Evolutionary conservation across 2,888 invertebrate species (phyloP).

Genomic region (Phragmatobia fuliginosa): DNA sequence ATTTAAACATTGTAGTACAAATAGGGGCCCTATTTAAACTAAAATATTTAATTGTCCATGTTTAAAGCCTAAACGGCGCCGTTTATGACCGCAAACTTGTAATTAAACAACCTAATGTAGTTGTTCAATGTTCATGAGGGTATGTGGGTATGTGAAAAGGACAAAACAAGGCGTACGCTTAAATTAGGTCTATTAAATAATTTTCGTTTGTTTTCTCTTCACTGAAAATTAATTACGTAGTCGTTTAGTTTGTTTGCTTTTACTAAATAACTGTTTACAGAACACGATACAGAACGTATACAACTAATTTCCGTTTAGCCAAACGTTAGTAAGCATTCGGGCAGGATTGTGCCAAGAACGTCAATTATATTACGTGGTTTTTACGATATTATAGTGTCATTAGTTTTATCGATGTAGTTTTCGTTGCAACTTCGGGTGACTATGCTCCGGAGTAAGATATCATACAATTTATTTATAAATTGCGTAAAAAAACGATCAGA

Average conservation of each 20-base stretch:
- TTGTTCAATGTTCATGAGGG: neutral
- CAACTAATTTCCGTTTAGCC: neutral
- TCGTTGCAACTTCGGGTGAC: neutral
- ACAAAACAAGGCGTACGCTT: neutral
- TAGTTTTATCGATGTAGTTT: neutral
- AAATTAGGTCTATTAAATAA: neutral
- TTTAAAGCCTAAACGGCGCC: slow-evolving; percentile 1
- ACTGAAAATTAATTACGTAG: neutral
- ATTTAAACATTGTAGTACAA: slow-evolving; percentile 10
- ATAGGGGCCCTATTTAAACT: neutral
- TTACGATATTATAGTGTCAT: neutral
- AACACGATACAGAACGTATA: neutral
- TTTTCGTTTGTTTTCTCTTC: neutral
- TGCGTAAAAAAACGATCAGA: too few species aligned
- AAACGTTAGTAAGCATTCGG: neutral
- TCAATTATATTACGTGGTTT: neutral
- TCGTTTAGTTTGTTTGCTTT: neutral
- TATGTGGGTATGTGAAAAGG: neutral
- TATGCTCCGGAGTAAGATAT: too few species aligned
- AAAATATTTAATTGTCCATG: slow-evolving; percentile 10
- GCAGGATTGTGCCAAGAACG: neutral
- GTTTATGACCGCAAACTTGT: slow-evolving; percentile 4
- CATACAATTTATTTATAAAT: too few species aligned
- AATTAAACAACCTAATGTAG: neutral
- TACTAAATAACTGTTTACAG: neutral